Conservation (phyloP, 2,113 vertebrate species). For the Deroptyus accipitrinus region DNA sequence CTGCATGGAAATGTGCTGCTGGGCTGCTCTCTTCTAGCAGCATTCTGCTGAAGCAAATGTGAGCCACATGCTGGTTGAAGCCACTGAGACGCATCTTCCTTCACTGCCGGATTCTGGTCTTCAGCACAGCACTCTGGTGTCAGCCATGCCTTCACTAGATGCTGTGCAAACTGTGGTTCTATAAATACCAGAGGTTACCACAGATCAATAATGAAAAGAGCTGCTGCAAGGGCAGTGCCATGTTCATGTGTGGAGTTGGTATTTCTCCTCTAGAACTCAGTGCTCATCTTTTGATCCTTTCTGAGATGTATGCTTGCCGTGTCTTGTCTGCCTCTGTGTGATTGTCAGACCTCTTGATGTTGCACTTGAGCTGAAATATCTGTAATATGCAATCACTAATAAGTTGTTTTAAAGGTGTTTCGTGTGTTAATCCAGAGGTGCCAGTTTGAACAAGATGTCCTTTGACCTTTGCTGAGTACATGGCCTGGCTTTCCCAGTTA, state of each 20-base stretch:
- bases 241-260: neutral
- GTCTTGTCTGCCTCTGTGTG: neutral
- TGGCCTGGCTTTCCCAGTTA: fast-evolving
- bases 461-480: neutral
- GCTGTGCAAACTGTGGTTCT: neutral
- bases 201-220: neutral
- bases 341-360: neutral
- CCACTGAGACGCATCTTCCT: neutral
- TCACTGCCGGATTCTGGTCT: neutral
- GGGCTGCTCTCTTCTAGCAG: neutral
- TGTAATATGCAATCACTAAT: neutral
- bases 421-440: neutral
- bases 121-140: neutral
- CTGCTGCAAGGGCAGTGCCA: neutral
- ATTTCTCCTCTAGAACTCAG: neutral
- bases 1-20: neutral
- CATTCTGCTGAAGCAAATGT: neutral
- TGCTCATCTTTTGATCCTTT: neutral
- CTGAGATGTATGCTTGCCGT: neutral
- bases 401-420: neutral
- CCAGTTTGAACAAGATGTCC: neutral
- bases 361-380: neutral
- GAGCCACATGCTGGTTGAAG: neutral
- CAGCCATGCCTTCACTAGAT: neutral
- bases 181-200: neutral